Base-by-base conservation (phyloP, 2,797 vertebrate species). In the Rhinophrynus dorsalis region DNA sequence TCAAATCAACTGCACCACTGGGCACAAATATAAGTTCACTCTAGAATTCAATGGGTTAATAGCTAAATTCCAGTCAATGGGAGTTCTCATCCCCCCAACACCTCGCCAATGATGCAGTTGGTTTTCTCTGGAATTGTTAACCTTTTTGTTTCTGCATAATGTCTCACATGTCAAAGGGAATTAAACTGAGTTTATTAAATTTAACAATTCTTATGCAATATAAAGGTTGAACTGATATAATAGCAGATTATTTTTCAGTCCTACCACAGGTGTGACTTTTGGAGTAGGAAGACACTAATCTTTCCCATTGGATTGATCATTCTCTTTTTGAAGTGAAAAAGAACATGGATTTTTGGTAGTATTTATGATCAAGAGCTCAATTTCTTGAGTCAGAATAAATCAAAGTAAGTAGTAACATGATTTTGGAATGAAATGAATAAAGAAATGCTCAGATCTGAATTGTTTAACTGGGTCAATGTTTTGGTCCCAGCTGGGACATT, bases 221-320 rank as follows among this genome's bases (percentile, higher is more conserved):
- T 55, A 55, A 11, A 51, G 45, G 54, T 37, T 24, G 51, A 20
- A 59, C 32, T 50, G 18, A 17, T 54, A 52, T 52, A 68, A 42
- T 32, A 40, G 18, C 11, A 47, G 55, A 68, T 68, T 68, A 68
- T 24, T 33, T 59, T 68, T 68, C 57, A 32, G 30, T 61, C 57
- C 56, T 52, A 60, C 57, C 56, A 68, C 67, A 68, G 56, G 52
- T 68, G 67, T 68, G 57, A 18, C 8, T 68, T 37, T 52, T 61
- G 57, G 67, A 68, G 56, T 23, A 50, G 55, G 45, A 59, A 50
- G 32, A 37, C 37, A 20, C 56, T 61, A 69, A 69, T 54, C 35
- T 69, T 48, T 69, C 67, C 57, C 67, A 54, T 26, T 24, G 18
- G 57, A 40, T 37, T 55, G 2, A 40, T 15, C 29, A 57, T 47